Conservation (phyloP, 2,797 vertebrate species). For the Pantherophis vulpinus region DNA sequence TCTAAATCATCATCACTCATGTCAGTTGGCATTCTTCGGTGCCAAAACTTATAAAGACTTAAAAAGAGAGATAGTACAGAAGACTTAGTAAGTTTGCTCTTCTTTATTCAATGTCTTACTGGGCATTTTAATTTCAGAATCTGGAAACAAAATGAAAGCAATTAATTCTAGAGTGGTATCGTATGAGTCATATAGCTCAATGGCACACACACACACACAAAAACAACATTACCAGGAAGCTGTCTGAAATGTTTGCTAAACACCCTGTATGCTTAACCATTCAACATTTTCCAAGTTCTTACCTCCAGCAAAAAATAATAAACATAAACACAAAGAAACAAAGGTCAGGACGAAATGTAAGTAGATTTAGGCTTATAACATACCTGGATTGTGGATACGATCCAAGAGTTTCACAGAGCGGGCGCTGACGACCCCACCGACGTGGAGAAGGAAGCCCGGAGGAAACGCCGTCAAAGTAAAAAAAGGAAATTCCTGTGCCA, state of each 20-base stretch:
- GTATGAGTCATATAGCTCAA: conserved; percentile 2
- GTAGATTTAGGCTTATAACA: conserved; percentile 41
- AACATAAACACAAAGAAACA: neutral
- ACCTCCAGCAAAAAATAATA: neutral
- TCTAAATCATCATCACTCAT: neutral
- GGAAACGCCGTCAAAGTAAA: conserved; percentile 96
- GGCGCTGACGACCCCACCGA: conserved; percentile 95
- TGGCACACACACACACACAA: neutral
- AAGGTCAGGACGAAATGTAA: neutral
- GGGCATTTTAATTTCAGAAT: conserved; percentile 14
- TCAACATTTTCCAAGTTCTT: conserved; percentile 15
- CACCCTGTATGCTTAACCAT: neutral
- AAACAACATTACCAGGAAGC: conserved; percentile 24
- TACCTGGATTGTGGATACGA: conserved; percentile 98
- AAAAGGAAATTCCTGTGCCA: conserved; percentile 91
- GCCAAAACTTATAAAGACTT: conserved; percentile 26
- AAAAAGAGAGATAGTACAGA: conserved; percentile 21
- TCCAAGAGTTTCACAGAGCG: conserved; percentile 97
- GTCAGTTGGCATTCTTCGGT: neutral
- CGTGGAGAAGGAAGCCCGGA: conserved; percentile 89
- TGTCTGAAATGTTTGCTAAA: neutral
- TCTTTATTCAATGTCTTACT: conserved; percentile 4
- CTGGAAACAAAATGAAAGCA: conserved; percentile 26
- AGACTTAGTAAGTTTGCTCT: neutral
- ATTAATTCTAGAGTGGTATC: conserved; percentile 4